A percentile compares a stretch with the other conserved stretches of the same genome.
phyloP scores from a whole-genome alignment of 2,797 vertebrate species.

The Enteromius treurensis region DNA sequence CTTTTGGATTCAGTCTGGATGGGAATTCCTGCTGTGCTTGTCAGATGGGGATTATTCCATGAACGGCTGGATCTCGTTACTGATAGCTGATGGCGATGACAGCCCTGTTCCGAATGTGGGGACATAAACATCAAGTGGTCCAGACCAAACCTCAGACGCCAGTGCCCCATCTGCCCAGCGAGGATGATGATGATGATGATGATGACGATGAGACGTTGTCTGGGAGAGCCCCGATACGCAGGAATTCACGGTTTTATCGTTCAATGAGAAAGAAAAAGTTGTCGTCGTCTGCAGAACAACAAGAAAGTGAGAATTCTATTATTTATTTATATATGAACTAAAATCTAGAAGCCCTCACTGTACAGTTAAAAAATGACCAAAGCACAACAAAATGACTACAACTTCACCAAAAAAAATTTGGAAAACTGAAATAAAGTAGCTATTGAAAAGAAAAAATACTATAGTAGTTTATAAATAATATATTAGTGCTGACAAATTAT shows the following conservation, averaged over 20 bases:
- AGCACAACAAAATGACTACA: neutral
- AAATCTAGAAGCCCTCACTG: neutral
- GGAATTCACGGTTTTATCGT: conserved; percentile 77
- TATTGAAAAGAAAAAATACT: no score
- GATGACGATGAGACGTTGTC: conserved; percentile 70
- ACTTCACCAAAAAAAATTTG: no score
- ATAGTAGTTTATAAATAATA: no score
- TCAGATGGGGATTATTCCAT: conserved; percentile 46
- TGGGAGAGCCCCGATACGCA: conserved; percentile 63
- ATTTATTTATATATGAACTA: no score
- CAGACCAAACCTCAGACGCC: conserved; percentile 41
- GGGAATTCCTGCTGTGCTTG: conserved; percentile 20
- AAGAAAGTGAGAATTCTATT: conserved; percentile 64
- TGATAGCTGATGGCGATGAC: conserved; percentile 59
- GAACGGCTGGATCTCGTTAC: neutral
- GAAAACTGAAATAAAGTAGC: no score
- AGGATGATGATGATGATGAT: conserved; percentile 53
- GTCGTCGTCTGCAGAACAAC: conserved; percentile 51
- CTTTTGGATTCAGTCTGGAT: conserved; percentile 15
- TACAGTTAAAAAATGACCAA: neutral
- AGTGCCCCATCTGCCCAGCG: neutral
- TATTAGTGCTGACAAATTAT: no score
- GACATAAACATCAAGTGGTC: conserved; percentile 66
- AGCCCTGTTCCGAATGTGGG: conserved; percentile 72
- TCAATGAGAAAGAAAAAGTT: conserved; percentile 78